Evolutionary conservation across 2,113 vertebrate genomes (phyloP).

Genomic region (Crocuta crocuta): DNA sequence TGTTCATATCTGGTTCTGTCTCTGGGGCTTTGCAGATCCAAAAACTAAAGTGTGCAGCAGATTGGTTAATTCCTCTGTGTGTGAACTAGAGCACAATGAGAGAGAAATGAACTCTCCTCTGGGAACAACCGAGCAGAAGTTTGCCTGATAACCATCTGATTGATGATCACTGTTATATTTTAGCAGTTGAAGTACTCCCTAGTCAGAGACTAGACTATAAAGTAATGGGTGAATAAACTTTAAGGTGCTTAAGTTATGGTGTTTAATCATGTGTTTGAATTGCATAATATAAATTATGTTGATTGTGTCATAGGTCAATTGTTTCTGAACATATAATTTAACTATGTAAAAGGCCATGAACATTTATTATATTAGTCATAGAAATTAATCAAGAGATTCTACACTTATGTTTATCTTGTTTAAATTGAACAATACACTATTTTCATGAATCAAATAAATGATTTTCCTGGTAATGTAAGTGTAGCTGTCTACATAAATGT

Average conservation of each 20-base stretch:
- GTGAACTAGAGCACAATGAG: not conserved
- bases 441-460: not conserved
- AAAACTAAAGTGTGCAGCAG: not conserved
- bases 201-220: not conserved
- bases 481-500: not conserved
- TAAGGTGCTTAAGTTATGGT: not conserved
- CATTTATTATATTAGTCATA: not conserved
- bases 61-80: constrained; percentile 3
- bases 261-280: constrained; percentile 39
- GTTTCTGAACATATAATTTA: constrained; percentile 38
- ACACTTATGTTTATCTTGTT: not conserved
- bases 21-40: not conserved
- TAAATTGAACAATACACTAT: not conserved
- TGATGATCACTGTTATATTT: constrained; percentile 4
- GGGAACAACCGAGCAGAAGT: not conserved
- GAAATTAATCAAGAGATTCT: constrained; percentile 13
- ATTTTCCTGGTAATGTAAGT: not conserved
- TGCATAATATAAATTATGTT: not conserved
- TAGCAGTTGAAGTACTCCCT: not conserved
- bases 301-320: constrained; percentile 24
- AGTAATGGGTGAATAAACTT: constrained; percentile 25
- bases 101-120: not conserved
- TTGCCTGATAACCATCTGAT: constrained; percentile 25
- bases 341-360: not conserved
- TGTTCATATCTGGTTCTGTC: not conserved